These are phyloP conservation scores for Nebria ingens DNA, from an alignment of 1,140 invertebrate genomes.

Conservation along the genomic window DNA sequence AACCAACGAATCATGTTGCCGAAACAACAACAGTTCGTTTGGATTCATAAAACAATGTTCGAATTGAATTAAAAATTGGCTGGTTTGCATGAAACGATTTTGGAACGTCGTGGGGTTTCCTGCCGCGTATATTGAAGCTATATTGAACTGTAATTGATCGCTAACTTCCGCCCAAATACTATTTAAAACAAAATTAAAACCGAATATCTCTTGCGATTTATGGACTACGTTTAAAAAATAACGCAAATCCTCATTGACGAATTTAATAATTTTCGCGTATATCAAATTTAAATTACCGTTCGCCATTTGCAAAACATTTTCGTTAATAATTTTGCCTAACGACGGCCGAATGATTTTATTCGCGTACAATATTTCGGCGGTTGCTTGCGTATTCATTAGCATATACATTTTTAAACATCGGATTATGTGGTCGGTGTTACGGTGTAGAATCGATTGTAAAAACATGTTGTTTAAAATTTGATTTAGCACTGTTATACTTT, in stretches of 20 bases:
- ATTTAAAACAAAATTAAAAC: conserved; percentile 75
- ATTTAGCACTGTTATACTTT: conserved; percentile 41
- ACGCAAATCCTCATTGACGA: conserved; percentile 54
- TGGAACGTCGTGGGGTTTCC: conserved; percentile 80
- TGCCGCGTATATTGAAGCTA: conserved; percentile 74
- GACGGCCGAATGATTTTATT: conserved; percentile 59
- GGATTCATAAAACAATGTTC: conserved; percentile 52
- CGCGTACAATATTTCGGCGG: conserved; percentile 58
- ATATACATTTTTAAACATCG: conserved; percentile 52
- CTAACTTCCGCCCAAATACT: conserved; percentile 78
- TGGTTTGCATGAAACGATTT: conserved; percentile 63
- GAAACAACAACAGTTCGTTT: conserved; percentile 39
- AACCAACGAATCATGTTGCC: conserved; percentile 50
- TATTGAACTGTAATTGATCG: conserved; percentile 58
- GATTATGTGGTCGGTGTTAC: conserved; percentile 42
- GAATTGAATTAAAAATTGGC: conserved; percentile 64
- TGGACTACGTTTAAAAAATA: conserved; percentile 47
- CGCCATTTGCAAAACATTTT: conserved; percentile 49
- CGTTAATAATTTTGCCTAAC: conserved; percentile 61
- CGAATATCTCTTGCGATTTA: conserved; percentile 52
- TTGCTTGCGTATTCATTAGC: conserved; percentile 49
- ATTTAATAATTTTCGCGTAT: conserved; percentile 55
- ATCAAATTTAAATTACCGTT: conserved; percentile 57
- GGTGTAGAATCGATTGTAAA: conserved; percentile 42
- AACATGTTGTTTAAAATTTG: conserved; percentile 46